Percentiles rank a stretch among this genome's conserved stretches.
Conservation (phyloP, 2,113 vertebrate species). For the Lipophrys pholis region DNA sequence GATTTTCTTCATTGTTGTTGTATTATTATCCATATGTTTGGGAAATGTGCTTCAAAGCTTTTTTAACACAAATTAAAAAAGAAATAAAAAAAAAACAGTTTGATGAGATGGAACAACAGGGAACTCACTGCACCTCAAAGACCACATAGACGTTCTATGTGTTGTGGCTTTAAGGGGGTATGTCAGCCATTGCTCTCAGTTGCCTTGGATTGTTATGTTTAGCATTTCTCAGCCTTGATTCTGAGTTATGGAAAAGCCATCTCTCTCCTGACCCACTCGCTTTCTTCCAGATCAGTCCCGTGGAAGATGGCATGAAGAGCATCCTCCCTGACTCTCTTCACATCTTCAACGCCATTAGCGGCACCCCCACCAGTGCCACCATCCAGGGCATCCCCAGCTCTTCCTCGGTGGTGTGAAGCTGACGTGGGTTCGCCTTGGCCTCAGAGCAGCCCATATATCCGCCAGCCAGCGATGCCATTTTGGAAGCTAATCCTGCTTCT, state of each 20-base stretch:
- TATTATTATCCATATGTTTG: too few species aligned
- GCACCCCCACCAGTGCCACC: conserved; percentile 93
- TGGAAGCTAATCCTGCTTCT: conserved; percentile 6
- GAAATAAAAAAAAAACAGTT: too few species aligned
- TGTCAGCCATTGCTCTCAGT: too few species aligned
- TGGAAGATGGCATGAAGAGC: conserved; percentile 92
- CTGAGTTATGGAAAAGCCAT: too few species aligned
- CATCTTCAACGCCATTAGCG: conserved; percentile 99
- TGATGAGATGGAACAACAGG: too few species aligned
- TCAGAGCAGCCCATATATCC: neutral
- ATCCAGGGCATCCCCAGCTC: conserved; percentile 95
- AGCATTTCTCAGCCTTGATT: too few species aligned
- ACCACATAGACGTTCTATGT: too few species aligned
- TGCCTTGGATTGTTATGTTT: too few species aligned
- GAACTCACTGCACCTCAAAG: too few species aligned
- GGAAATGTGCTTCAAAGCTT: too few species aligned
- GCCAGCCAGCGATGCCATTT: conserved; percentile 7
- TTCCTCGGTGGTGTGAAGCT: conserved; percentile 93
- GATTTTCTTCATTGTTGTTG: neutral
- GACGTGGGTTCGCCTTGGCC: conserved; percentile 20
- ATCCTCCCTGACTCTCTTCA: conserved; percentile 93
- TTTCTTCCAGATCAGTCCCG: conserved; percentile 86
- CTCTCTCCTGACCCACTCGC: neutral
- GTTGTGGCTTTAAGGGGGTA: too few species aligned
- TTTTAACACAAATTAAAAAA: too few species aligned